These are phyloP conservation scores for Ylistrum balloti DNA, from an alignment of 1,140 invertebrate genomes.

Conservation along the genomic window DNA sequence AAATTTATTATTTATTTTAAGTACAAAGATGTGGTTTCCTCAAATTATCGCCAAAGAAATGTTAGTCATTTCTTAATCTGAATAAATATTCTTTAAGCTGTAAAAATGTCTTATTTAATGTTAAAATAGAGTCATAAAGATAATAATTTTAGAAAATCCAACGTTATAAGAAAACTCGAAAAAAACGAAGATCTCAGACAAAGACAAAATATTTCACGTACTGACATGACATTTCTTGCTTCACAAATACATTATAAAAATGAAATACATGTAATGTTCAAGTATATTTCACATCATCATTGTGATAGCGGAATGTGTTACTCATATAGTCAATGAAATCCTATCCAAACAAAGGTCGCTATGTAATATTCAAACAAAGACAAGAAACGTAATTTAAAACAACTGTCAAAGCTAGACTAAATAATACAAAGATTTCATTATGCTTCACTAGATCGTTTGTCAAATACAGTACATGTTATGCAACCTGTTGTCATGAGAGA, in stretches of 20 bases:
- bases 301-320: neutral
- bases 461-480: neutral
- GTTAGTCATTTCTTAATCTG: too few relatives aligned
- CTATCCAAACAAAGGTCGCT: neutral
- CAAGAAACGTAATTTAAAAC: neutral
- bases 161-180: too few relatives aligned
- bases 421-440: conserved; percentile 21
- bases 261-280: neutral
- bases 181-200: neutral
- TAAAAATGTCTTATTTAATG: too few relatives aligned
- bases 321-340: conserved; percentile 2
- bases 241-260: neutral
- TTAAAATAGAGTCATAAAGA: too few relatives aligned
- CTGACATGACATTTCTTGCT: too few relatives aligned
- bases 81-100: too few relatives aligned
- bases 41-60: too few relatives aligned
- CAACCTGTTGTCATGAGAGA: neutral
- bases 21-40: too few relatives aligned
- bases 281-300: neutral
- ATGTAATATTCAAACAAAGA: conserved; percentile 25
- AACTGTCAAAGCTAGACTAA: conserved; percentile 26
- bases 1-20: too few relatives aligned
- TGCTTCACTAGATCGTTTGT: neutral
- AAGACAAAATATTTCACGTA: neutral
- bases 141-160: too few relatives aligned